These are phyloP conservation scores for Baronia brevicornis DNA, from an alignment of 2,888 invertebrate species.

Conservation along the genomic window DNA sequence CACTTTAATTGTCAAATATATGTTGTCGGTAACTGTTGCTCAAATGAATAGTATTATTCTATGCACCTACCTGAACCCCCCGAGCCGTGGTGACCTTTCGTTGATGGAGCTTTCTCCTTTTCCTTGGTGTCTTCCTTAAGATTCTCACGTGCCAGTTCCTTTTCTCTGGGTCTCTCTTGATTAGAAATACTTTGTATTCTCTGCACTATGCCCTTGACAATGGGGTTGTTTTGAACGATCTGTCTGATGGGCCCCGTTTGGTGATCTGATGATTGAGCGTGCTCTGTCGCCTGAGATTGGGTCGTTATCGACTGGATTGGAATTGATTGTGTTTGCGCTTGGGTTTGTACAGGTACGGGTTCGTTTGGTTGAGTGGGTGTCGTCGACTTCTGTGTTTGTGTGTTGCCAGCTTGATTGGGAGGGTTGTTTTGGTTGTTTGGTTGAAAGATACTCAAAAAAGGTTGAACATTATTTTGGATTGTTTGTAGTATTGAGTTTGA, in stretches of 20 bases:
- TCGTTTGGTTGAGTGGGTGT: slow-evolving; percentile 16
- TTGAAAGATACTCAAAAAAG: too few species aligned
- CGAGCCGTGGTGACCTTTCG: slow-evolving; percentile 24
- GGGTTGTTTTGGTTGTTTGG: too few species aligned
- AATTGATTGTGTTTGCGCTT: slow-evolving; percentile 13
- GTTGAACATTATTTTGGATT: too few species aligned
- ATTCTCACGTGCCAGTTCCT: slow-evolving; percentile 13
- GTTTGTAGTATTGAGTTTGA: too few species aligned
- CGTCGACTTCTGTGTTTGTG: too few species aligned
- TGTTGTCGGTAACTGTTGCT: too few species aligned
- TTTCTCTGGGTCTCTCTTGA: slow-evolving; percentile 40
- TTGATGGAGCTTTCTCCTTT: slow-evolving; percentile 21
- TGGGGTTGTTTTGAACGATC: slow-evolving; percentile 37
- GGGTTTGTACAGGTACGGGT: slow-evolving; percentile 12
- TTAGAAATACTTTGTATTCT: slow-evolving; percentile 33
- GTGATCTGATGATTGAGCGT: slow-evolving; percentile 11
- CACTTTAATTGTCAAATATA: too few species aligned
- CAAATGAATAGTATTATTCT: slow-evolving; percentile 7
- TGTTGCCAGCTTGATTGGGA: too few species aligned
- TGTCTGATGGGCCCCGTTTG: slow-evolving; percentile 35
- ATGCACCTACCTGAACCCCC: slow-evolving; percentile 8
- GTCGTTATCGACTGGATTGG: slow-evolving; percentile 22
- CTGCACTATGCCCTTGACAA: slow-evolving; percentile 39
- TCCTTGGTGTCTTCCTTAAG: slow-evolving; percentile 17
- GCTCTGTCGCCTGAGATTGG: slow-evolving; percentile 14